Conservation (phyloP, 2,113 vertebrate species). For the Pandion haliaetus region DNA sequence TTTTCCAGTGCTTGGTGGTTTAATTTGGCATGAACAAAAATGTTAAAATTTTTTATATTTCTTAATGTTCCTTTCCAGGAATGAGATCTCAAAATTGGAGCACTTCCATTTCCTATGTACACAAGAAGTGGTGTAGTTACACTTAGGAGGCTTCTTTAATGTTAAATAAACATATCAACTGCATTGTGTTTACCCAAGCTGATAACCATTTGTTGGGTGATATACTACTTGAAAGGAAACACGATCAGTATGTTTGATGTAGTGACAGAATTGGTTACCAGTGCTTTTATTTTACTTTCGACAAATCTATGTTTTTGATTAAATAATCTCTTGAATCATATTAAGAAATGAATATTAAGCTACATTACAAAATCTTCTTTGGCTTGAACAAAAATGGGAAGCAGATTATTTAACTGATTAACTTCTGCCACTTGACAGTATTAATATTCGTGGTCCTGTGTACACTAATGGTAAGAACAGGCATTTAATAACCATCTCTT, state of each 20-base stretch:
- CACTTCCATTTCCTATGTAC: background rate
- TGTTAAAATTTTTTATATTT: background rate
- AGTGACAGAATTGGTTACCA: background rate
- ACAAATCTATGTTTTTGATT: background rate
- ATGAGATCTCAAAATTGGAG: background rate
- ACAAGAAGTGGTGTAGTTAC: background rate
- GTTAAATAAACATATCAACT: background rate
- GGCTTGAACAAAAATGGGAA: background rate
- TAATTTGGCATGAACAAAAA: background rate
- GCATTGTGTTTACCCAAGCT: constrained; percentile 3
- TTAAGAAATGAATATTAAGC: background rate
- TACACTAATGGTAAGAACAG: background rate
- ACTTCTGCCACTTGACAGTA: background rate
- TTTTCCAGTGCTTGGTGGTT: background rate
- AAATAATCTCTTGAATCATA: background rate
- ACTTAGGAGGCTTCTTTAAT: background rate
- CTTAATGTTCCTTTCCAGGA: background rate
- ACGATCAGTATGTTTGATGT: background rate
- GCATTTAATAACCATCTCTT: background rate
- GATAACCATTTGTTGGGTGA: background rate
- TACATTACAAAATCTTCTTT: background rate
- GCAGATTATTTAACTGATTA: background rate
- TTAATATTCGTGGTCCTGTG: background rate
- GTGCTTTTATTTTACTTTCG: background rate
- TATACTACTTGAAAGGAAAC: background rate